Base-by-base conservation (phyloP, 92 coral and sea anemone species). In the Blastomussa wellsi region DNA sequence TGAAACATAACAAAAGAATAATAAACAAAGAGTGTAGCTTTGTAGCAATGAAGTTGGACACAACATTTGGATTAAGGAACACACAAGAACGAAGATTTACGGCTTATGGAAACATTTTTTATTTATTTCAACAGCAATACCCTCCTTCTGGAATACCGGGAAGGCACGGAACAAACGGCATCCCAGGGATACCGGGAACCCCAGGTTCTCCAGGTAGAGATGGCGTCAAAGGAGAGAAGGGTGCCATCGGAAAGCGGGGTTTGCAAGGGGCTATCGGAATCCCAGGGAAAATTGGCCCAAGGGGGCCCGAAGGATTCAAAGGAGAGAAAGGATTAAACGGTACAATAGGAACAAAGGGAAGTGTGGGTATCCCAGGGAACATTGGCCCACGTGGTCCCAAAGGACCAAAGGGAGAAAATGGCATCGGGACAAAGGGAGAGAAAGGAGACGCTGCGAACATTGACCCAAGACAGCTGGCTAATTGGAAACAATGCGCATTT, bases 171-270 rank as follows among this genome's bases (percentile, higher is more conserved):
- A 44, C 44, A 7, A 39, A 24, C n/a, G 59, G 79, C 59, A 32
- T 76, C 37, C 79, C 79, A 7, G 79, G 79, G 8, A 48, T 49
- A 44, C 64, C 65, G 1, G 79, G 79, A 14, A 9, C 39, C 44
- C 47, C 47, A 4, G 74, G 74, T 36, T 19, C 42, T 1, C 65
- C 59, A 4, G 79, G 79, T 3, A 31, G 59, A 42, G 59, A 75
- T 13, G 79, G 79, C 3, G 2, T 28, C 22, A 76, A 76, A 31
- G 79, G 79, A 29, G 65, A n/a, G 8, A 76, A 47, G 12, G 79
- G 79, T 10, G 20, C n/a, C 73, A 6, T 19, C 24, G 73, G 73
- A 32, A 68, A 33, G 42, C 44, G 73, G 22, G 73, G 73, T 16
- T 16, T 4, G 1, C 79, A 48, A 41, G 79, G 79, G 2, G 79